Percentiles rank a stretch among this genome's conserved stretches.
Conservation (phyloP, 2,797 vertebrate genomes). For the Tragopan temminckii region DNA sequence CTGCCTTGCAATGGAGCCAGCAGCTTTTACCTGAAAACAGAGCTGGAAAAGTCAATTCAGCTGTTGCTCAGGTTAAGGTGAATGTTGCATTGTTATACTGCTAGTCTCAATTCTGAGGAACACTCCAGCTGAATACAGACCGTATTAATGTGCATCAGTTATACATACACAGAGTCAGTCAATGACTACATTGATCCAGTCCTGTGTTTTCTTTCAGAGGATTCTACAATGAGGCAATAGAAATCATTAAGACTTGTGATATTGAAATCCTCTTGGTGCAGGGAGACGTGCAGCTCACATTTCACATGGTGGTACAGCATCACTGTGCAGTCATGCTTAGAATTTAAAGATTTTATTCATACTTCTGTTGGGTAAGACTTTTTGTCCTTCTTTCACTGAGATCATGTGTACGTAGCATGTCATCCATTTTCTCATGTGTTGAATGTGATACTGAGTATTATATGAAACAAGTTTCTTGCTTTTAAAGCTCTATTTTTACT, state of each 20-base stretch:
- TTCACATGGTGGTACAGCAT: conserved; percentile 32
- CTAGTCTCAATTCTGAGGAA: conserved; percentile 9
- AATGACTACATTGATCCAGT: conserved; percentile 71
- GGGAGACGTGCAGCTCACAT: conserved; percentile 57
- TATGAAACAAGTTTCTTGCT: neutral
- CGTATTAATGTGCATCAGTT: conserved; percentile 64
- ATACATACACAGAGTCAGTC: conserved; percentile 57
- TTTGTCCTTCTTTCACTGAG: neutral
- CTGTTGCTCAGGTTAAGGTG: conserved; percentile 54
- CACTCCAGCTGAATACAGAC: conserved; percentile 40
- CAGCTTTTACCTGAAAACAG: neutral
- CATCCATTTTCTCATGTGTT: neutral
- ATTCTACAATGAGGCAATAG: conserved; percentile 65
- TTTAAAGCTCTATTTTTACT: neutral
- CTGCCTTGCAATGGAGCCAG: neutral
- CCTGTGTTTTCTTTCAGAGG: conserved; percentile 65
- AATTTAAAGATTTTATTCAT: conserved; percentile 33
- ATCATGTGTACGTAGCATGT: fast-evolving
- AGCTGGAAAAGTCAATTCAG: conserved; percentile 54
- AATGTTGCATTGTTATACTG: conserved; percentile 32
- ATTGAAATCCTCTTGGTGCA: conserved; percentile 77
- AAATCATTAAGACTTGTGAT: conserved; percentile 79
- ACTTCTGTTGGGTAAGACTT: neutral
- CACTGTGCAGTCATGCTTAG: conserved; percentile 41
- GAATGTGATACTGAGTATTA: neutral